Base-by-base conservation (phyloP, 1,140 invertebrate genomes). In the Drosophila chauvacae region DNA sequence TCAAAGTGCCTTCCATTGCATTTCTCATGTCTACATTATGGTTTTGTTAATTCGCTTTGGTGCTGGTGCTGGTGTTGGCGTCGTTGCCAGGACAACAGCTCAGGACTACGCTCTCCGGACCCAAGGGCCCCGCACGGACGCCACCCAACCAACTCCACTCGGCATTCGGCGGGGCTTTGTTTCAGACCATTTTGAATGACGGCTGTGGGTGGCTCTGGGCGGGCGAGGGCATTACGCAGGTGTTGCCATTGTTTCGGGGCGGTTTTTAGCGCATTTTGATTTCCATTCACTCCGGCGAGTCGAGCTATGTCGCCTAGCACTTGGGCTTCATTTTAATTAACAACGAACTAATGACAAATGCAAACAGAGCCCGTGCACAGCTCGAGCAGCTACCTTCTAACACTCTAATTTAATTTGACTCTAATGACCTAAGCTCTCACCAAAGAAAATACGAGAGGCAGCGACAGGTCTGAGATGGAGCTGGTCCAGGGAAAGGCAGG, bases 291-390 rank as follows among this genome's bases (percentile, higher is more conserved):
- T 78, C 63, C 57, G 75, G 50, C 42, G 41, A 72, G 69, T 72
- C 69, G 53, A 59, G 66, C 48, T 53, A 48, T 63, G 75, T 76
- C 83, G 77, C 53, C 76, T 73, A 58, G 72, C 81, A 84, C 80
- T 88, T 88, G 72, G 64, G 76, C 56, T 81, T 77, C 85, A 84
- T 84, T 88, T 88, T 88, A 88, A 88, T 88, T 88, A 88, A 88
- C 85, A 88, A 88, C 85, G 77, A 88, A 88, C 84, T 88, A 88
- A 88, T 88, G 77, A 77, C 73, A 88, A 87, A 64, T 73, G 72
- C 77, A 77, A 58, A 83, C 77, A 78, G 45, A 60, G 26, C 47
- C 47, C 41, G 26, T 61, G 48, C 57, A 64, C 62, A 51, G 50
- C 63, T 57, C 55, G 64, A 44, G 51, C 33, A 18, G 6, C 75